A percentile compares a stretch with the other conserved stretches of the same genome.
Conservation (phyloP, 2,797 vertebrate genomes). For the Chaetodon trifasciatus region DNA sequence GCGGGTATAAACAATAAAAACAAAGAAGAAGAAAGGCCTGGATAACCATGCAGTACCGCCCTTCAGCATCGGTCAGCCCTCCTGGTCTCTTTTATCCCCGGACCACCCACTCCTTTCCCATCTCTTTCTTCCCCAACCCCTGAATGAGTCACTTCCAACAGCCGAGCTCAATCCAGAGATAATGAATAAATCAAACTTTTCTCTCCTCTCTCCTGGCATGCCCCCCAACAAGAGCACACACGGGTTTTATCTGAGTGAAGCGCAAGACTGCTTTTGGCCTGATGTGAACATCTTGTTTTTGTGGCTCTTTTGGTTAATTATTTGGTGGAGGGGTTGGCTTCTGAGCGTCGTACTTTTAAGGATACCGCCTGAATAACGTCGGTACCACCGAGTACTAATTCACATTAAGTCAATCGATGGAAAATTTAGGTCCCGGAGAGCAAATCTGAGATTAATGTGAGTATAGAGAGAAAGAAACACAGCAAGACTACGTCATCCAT, state of each 20-base stretch:
- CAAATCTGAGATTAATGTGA: too few species aligned
- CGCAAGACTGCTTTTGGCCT: background rate
- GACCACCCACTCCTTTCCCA: constrained; percentile 46
- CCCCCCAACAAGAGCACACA: constrained; percentile 16
- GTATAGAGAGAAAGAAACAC: too few species aligned
- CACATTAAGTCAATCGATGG: background rate
- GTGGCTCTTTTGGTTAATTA: background rate
- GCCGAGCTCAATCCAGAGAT: constrained; percentile 35
- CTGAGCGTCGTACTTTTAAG: background rate
- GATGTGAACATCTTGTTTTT: background rate
- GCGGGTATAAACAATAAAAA: constrained; percentile 34
- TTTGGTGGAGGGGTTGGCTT: background rate
- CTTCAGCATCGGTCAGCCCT: constrained; percentile 54
- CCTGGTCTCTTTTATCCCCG: constrained; percentile 51
- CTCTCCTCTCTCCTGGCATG: constrained; percentile 14
- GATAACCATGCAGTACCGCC: constrained; percentile 42
- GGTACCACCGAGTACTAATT: background rate
- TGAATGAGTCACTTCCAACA: constrained; percentile 66
- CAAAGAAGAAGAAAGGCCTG: constrained; percentile 21
- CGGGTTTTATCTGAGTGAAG: constrained; percentile 12
- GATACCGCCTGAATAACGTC: background rate
- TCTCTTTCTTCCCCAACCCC: constrained; percentile 40
- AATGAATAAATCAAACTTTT: constrained; percentile 67
- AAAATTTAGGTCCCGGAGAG: too few species aligned
- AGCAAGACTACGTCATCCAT: too few species aligned